Evolutionary conservation across 2,888 invertebrate genomes (phyloP), one percentile per base, ranked within the genome.

Genomic region (Cyclophora punctaria): DNA sequence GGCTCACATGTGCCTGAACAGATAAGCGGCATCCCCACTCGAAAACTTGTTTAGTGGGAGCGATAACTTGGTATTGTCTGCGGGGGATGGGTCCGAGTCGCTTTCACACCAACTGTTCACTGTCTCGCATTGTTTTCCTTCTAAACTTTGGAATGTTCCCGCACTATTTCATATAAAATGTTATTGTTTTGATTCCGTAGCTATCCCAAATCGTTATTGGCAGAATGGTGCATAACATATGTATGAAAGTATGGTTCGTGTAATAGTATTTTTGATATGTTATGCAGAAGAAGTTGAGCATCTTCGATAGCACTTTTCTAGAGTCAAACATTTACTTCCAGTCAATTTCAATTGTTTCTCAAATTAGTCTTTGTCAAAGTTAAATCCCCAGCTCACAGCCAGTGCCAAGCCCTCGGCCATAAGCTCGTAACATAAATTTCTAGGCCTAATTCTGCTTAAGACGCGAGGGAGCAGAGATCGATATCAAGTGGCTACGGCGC

Each of bases 1-100:
- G 75, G 75, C 82, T 80, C 82, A 82, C 81, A 83, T 84, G 83
- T 83, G 84, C 76, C 77, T 69, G 75, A 68, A 75, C 77, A 83
- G 86, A 87, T 87, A 87, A 87, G 83, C 83, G 78, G 78, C 80
- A 83, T 83, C 84, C 85, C 81, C 77, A 79, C 83, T 83, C 78
- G 77, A 80, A 75, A 84, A 84, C 84, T 85, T 83, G 86, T 85
- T 86, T 82, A 77, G 80, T 70, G 73, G 73, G 71, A 66, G 71
- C 75, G 84, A 85, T 85, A 84, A 82, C 78, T 83, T 75, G 64
- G 78, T 74, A 78, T 81, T 83, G 83, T 83, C 78, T 80, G 81
- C 67, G 71, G 71, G 78, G 77, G 77, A 71, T 73, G 72, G 65
- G 70, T 57, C 58, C 66, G 62, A 58, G 52, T 51, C 44, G 51